Evolutionary conservation across 2,797 vertebrate species (phyloP).

Genomic region (Tadarida brasiliensis): DNA sequence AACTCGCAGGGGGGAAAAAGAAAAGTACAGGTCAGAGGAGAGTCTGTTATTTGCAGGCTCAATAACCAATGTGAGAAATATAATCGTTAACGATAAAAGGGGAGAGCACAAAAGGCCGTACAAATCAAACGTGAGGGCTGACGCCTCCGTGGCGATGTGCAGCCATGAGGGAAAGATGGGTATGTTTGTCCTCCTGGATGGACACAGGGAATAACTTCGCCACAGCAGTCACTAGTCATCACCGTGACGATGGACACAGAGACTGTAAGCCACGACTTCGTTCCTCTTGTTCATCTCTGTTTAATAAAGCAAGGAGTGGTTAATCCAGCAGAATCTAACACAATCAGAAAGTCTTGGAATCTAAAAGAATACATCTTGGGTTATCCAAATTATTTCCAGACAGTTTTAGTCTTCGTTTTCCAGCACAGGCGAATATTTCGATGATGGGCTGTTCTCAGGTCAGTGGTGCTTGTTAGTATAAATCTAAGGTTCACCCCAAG

Average conservation of each 20-base stretch:
- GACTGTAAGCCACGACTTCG: not conserved
- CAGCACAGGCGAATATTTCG: not conserved
- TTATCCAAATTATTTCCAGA: not conserved
- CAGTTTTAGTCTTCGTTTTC: not conserved
- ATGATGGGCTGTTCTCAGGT: not conserved
- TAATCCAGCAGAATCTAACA: not conserved
- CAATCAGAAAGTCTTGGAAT: not conserved
- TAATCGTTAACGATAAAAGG: not conserved
- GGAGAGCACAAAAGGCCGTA: not conserved
- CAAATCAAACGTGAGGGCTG: not conserved
- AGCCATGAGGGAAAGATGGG: not conserved
- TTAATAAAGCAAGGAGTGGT: not conserved
- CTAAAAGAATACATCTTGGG: not conserved
- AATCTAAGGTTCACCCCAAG: not conserved
- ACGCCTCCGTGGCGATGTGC: not conserved
- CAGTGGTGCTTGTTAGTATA: not conserved
- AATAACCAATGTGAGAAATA: slow-evolving; percentile 4
- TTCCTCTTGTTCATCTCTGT: not conserved
- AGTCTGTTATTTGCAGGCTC: not conserved
- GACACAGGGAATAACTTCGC: not conserved
- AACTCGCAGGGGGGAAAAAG: not conserved
- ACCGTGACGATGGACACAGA: not conserved
- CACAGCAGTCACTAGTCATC: not conserved
- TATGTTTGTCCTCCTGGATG: not conserved
- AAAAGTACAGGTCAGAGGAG: not conserved